Conservation (phyloP, 1,140 invertebrate species). For the Drosophila miranda region DNA sequence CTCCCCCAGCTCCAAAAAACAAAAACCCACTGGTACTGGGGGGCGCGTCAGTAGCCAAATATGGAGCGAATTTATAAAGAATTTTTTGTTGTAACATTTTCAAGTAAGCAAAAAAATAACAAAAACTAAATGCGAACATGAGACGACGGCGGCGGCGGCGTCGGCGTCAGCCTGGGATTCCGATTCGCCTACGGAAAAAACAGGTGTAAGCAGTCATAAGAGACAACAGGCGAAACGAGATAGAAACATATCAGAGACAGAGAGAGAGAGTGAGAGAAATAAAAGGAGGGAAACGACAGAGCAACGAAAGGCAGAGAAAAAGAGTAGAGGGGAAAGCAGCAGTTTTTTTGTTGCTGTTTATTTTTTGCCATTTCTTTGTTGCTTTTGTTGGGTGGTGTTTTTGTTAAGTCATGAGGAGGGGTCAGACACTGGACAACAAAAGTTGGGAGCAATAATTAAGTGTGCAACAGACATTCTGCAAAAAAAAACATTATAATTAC, state of each 20-base stretch:
- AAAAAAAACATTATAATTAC: no score
- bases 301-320: conserved; percentile 4
- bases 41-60: conserved; percentile 47
- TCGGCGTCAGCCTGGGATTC: conserved; percentile 2
- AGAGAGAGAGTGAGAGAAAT: not conserved
- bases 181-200: conserved; percentile 5
- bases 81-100: conserved; percentile 48
- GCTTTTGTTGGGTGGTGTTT: conserved; percentile 10
- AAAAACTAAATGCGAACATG: conserved; percentile 34
- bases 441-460: no score
- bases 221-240: conserved; percentile 28
- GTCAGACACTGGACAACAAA: not conserved
- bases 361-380: conserved; percentile 21
- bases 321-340: conserved; percentile 2
- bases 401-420: not conserved
- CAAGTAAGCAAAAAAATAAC: conserved; percentile 36
- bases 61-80: conserved; percentile 48
- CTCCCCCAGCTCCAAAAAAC: conserved; percentile 20
- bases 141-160: conserved; percentile 8
- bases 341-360: conserved; percentile 3
- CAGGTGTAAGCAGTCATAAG: conserved; percentile 63
- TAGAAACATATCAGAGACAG: conserved; percentile 11
- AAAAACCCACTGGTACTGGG: conserved; percentile 13
- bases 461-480: no score
- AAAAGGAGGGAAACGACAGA: conserved; percentile 9